Percentiles rank a stretch among this genome's conserved stretches.
These are phyloP conservation scores for Enteromius argenteus DNA, from an alignment of 2,797 vertebrate genomes.

Conservation along the genomic window DNA sequence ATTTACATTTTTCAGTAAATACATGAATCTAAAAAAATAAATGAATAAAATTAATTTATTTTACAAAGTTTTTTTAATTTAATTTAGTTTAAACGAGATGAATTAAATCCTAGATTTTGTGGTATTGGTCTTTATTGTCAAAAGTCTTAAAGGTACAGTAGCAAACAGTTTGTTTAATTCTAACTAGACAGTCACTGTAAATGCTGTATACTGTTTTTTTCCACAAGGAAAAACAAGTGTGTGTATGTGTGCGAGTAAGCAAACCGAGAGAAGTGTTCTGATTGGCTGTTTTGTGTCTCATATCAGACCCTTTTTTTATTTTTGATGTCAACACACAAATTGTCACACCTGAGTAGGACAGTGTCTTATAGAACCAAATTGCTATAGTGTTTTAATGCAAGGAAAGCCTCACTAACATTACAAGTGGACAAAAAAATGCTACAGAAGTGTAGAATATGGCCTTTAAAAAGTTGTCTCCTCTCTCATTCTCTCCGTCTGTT, in stretches of 20 bases:
- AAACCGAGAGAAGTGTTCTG: neutral
- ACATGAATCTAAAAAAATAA: too few relatives aligned
- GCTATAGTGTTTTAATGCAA: neutral
- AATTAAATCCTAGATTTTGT: neutral
- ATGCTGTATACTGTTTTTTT: neutral
- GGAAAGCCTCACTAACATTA: neutral
- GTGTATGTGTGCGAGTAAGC: too few relatives aligned
- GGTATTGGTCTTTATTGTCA: neutral
- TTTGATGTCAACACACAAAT: neutral
- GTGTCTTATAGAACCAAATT: neutral
- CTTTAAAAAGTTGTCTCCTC: constrained; percentile 9
- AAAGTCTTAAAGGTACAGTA: neutral
- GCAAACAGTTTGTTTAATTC: neutral
- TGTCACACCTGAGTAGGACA: neutral
- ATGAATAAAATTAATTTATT: neutral
- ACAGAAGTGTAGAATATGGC: neutral
- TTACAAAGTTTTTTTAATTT: neutral
- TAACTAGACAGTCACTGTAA: neutral
- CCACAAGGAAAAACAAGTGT: neutral
- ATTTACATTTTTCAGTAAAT: neutral
- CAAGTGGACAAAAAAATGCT: neutral
- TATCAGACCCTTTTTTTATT: neutral
- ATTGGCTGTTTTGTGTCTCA: neutral
- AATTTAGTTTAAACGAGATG: neutral
- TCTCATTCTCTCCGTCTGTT: constrained; percentile 18